phyloP scores from a whole-genome alignment of 1,140 invertebrate genomes.

The Papilio polyxenes region DNA sequence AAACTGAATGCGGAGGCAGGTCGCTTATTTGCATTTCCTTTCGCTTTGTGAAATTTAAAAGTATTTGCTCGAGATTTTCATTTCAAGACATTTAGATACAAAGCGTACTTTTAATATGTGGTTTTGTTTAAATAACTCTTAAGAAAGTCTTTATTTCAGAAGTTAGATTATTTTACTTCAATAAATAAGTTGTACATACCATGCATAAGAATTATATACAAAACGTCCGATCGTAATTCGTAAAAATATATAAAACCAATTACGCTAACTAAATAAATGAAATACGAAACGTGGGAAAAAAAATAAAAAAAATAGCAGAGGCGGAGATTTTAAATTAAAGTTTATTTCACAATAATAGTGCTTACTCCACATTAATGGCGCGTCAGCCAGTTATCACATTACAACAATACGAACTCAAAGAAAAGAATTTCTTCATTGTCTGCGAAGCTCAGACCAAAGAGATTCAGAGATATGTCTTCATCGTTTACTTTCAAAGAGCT shows the following conservation, averaged over 20 bases:
- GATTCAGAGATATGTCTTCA: conserved; percentile 15
- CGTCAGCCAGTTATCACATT: conserved; percentile 6
- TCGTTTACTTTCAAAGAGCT: conserved; percentile 14
- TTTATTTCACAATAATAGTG: background rate
- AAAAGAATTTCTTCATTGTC: conserved; percentile 20
- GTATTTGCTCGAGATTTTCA: background rate
- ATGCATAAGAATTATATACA: too few relatives aligned
- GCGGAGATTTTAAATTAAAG: background rate
- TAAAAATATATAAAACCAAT: too few relatives aligned
- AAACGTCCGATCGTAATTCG: too few relatives aligned
- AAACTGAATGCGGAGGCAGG: conserved; percentile 5
- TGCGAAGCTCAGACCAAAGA: conserved; percentile 8
- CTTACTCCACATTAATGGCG: background rate
- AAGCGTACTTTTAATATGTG: background rate
- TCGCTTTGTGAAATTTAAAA: conserved; percentile 15
- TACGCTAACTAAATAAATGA: background rate
- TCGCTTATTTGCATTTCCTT: conserved; percentile 19
- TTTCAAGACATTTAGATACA: conserved; percentile 6
- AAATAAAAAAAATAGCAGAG: background rate
- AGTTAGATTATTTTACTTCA: too few relatives aligned
- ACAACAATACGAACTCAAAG: conserved; percentile 10
- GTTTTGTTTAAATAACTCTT: background rate
- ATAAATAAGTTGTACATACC: too few relatives aligned
- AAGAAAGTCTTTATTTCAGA: too few relatives aligned
- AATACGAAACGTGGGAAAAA: background rate